phyloP scores from a whole-genome alignment of 1,140 invertebrate genomes.

The Pararge aegeria region DNA sequence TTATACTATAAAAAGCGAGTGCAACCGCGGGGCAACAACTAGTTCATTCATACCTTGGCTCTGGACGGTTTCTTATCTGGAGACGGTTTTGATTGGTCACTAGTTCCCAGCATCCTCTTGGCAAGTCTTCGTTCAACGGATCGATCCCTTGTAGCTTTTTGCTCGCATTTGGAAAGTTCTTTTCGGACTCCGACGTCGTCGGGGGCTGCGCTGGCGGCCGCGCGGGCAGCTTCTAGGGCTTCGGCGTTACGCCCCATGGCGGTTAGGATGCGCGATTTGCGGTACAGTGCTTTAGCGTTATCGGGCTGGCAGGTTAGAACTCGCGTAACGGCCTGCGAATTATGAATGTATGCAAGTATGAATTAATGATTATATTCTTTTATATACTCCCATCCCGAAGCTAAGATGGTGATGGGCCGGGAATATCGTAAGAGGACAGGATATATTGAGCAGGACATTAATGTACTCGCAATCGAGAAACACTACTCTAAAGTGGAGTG shows the following conservation, averaged over 20 bases:
- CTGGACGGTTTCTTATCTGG: conserved; percentile 57
- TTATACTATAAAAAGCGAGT: too few relatives aligned
- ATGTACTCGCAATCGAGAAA: too few relatives aligned
- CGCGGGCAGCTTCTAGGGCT: conserved; percentile 53
- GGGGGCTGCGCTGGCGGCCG: conserved; percentile 53
- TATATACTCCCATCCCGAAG: too few relatives aligned
- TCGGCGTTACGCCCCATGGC: conserved; percentile 59
- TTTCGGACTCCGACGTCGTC: conserved; percentile 43
- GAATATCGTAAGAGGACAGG: too few relatives aligned
- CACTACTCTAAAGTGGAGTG: too few relatives aligned
- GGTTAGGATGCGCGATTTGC: conserved; percentile 84
- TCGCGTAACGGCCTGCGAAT: conserved; percentile 84
- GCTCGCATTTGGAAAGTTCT: conserved; percentile 54
- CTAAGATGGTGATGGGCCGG: too few relatives aligned
- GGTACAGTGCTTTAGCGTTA: conserved; percentile 94
- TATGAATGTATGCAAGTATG: background rate
- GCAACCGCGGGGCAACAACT: too few relatives aligned
- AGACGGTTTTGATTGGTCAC: conserved; percentile 13
- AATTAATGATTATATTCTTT: background rate
- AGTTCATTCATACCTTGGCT: conserved; percentile 46
- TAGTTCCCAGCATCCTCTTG: conserved; percentile 56
- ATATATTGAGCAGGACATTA: too few relatives aligned
- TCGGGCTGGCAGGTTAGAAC: conserved; percentile 90
- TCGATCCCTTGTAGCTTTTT: conserved; percentile 44
- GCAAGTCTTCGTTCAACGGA: conserved; percentile 51